These are phyloP conservation scores for Larimichthys polyactis DNA, from an alignment of 2,113 vertebrate genomes.

Conservation along the genomic window DNA sequence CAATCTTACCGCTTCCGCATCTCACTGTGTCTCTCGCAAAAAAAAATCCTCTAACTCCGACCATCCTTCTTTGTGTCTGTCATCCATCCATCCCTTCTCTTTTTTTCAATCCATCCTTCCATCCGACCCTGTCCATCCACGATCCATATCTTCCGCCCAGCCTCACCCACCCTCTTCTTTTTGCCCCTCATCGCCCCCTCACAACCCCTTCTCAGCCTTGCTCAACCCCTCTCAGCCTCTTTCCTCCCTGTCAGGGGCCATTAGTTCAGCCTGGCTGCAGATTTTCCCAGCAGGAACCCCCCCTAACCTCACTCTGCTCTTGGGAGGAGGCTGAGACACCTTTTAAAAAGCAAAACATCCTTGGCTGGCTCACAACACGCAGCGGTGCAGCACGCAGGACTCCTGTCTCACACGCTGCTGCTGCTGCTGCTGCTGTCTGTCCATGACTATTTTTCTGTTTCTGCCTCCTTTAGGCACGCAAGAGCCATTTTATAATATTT, in stretches of 20 bases:
- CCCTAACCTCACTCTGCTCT: conserved; percentile 50
- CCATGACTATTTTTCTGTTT: not conserved
- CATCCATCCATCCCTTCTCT: not conserved
- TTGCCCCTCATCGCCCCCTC: conserved; percentile 12
- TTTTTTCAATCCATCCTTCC: not conserved
- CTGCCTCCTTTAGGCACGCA: not conserved
- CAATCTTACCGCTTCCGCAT: conserved; percentile 14
- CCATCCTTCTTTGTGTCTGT: not conserved
- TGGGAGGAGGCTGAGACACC: conserved; percentile 57
- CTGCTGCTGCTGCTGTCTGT: conserved; percentile 15
- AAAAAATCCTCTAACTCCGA: no score
- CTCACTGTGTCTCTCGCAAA: not conserved
- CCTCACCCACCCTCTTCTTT: not conserved
- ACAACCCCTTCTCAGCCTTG: conserved; percentile 28
- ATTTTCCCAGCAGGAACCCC: conserved; percentile 52
- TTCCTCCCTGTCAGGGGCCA: conserved; percentile 71
- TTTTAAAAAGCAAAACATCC: conserved; percentile 70
- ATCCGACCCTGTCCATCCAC: not conserved
- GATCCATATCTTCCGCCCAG: not conserved
- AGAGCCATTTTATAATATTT: not conserved
- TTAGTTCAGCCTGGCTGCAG: conserved; percentile 75
- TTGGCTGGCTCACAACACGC: conserved; percentile 42
- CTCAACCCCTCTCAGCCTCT: conserved; percentile 61
- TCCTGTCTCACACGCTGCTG: not conserved
- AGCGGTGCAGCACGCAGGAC: conserved; percentile 17